These are phyloP conservation scores for Melitaea athalia DNA, from an alignment of 2,888 invertebrate species.

Conservation along the genomic window DNA sequence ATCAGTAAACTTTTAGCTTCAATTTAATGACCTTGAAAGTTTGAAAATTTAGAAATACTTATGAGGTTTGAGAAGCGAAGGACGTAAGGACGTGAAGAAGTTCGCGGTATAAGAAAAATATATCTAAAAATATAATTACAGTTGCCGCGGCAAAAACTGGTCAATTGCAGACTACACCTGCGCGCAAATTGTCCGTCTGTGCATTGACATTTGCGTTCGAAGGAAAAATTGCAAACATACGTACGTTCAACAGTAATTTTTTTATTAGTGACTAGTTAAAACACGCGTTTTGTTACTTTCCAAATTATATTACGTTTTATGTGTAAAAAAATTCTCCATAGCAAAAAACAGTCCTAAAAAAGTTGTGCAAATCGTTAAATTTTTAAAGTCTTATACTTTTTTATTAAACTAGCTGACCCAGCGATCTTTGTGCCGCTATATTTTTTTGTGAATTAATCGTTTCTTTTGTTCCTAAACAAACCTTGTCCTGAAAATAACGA, in stretches of 20 bases:
- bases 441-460: too few relatives aligned
- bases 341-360: too few relatives aligned
- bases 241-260: not conserved
- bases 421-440: too few relatives aligned
- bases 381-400: too few relatives aligned
- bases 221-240: constrained; percentile 14
- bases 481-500: too few relatives aligned
- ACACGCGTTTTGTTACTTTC: too few relatives aligned
- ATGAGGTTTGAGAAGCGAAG: constrained; percentile 34
- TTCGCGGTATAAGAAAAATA: constrained; percentile 34
- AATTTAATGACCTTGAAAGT: not conserved
- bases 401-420: too few relatives aligned
- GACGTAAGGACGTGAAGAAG: constrained; percentile 27
- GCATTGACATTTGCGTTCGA: constrained; percentile 29
- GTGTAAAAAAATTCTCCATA: too few relatives aligned
- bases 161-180: constrained; percentile 37
- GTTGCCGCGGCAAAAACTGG: constrained; percentile 38
- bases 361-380: too few relatives aligned
- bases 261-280: not conserved
- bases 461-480: too few relatives aligned
- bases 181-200: constrained; percentile 29
- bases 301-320: too few relatives aligned
- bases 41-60: not conserved
- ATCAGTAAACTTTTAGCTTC: too few relatives aligned
- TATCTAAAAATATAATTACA: constrained; percentile 42